phyloP scores from a whole-genome alignment of 2,888 invertebrate genomes.

The Lymantria dispar region DNA sequence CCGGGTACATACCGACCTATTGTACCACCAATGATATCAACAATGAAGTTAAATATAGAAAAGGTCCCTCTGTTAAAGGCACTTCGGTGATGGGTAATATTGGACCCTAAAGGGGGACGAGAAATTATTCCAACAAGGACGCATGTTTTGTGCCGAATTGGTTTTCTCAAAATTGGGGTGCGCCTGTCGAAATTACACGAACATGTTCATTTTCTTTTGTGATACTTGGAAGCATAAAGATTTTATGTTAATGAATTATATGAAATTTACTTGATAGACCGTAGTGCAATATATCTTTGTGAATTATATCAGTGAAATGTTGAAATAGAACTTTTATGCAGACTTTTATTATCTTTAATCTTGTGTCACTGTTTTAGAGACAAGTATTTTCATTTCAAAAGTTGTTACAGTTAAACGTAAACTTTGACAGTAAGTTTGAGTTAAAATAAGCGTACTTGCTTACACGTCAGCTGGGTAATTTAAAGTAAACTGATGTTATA shows the following conservation, averaged over 20 bases:
- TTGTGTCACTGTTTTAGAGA: too few relatives aligned
- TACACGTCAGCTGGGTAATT: too few relatives aligned
- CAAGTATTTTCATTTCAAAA: too few relatives aligned
- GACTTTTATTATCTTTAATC: too few relatives aligned
- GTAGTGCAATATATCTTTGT: too few relatives aligned
- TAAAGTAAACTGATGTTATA: too few relatives aligned
- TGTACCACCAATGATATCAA: constrained; percentile 26
- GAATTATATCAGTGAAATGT: too few relatives aligned
- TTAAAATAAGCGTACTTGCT: too few relatives aligned
- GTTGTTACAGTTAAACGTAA: too few relatives aligned
- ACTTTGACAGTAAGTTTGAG: too few relatives aligned
- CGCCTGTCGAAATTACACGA: neutral
- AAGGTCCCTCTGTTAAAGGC: constrained; percentile 27
- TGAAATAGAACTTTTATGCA: neutral
- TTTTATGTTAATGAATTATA: neutral
- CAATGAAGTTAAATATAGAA: constrained; percentile 35
- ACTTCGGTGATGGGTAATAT: constrained; percentile 25
- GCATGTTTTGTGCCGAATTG: constrained; percentile 14
- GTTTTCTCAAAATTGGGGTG: neutral
- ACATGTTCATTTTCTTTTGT: neutral
- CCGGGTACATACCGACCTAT: constrained; percentile 22
- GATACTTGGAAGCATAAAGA: neutral
- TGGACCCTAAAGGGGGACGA: constrained; percentile 12
- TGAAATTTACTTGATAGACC: too few relatives aligned
- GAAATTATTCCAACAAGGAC: constrained; percentile 20